These are phyloP conservation scores for Pseudorectes ferrugineus DNA, from an alignment of 2,113 vertebrate species.

Conservation along the genomic window DNA sequence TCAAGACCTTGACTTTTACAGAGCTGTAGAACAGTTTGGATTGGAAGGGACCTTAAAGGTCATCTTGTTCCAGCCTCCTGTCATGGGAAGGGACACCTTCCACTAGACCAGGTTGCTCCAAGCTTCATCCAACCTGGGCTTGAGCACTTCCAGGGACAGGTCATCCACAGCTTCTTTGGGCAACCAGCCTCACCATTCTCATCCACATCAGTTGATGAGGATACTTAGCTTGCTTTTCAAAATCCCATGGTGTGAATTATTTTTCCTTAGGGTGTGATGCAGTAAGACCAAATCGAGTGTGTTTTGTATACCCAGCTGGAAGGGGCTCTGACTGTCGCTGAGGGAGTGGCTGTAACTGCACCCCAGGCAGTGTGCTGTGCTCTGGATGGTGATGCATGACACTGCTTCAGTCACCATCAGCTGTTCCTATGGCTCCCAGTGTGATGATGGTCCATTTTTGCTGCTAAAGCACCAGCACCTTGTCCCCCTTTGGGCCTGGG, in stretches of 20 bases:
- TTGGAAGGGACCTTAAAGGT: background rate
- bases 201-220: background rate
- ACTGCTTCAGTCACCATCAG: background rate
- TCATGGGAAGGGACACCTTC: background rate
- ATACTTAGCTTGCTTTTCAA: background rate
- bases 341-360: background rate
- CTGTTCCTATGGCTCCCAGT: background rate
- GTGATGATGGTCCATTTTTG: background rate
- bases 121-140: background rate
- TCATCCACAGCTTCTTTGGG: background rate
- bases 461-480: accelerated
- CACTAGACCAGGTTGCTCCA: background rate
- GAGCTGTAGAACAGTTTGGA: background rate
- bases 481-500: background rate
- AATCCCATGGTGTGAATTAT: background rate
- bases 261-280: background rate
- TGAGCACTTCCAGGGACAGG: background rate
- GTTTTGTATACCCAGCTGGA: background rate
- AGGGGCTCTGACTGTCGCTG: background rate
- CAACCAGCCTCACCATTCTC: background rate
- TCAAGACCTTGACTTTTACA: background rate
- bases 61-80: background rate
- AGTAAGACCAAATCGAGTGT: background rate
- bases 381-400: background rate
- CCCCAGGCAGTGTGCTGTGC: background rate